A percentile compares a stretch with the other conserved stretches of the same genome.
Conservation (phyloP, 2,888 invertebrate genomes). For the Leistus spinibarbis region DNA sequence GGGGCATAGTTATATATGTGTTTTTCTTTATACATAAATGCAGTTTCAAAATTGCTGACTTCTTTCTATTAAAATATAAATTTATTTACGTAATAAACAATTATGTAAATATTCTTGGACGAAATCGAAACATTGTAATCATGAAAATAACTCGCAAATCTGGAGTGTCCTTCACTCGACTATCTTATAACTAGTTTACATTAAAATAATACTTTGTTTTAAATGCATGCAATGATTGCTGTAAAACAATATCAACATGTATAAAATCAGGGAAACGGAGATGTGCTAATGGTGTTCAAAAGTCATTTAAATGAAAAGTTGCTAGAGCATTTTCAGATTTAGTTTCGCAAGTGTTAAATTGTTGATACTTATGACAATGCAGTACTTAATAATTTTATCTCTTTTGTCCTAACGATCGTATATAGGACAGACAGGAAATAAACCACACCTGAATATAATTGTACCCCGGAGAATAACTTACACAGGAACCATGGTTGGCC, state of each 20-base stretch:
- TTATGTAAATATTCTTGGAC: background rate
- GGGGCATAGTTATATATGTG: background rate
- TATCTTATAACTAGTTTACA: too few relatives aligned
- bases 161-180: too few relatives aligned
- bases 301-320: too few relatives aligned
- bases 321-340: background rate
- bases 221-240: too few relatives aligned
- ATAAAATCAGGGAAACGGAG: too few relatives aligned
- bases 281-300: too few relatives aligned
- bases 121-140: too few relatives aligned
- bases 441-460: constrained; percentile 31
- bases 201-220: too few relatives aligned
- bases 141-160: too few relatives aligned
- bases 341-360: background rate
- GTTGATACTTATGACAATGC: background rate
- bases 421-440: constrained; percentile 25
- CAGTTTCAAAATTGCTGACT: background rate
- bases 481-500: constrained; percentile 23
- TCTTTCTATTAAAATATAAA: background rate
- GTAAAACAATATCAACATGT: too few relatives aligned
- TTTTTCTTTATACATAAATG: background rate
- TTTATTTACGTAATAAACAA: background rate
- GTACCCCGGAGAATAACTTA: constrained; percentile 14
- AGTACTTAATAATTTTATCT: constrained; percentile 24
- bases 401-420: constrained; percentile 12